Evolutionary conservation across 2,888 invertebrate species (phyloP).

Genomic region (Epinotia bilunana): DNA sequence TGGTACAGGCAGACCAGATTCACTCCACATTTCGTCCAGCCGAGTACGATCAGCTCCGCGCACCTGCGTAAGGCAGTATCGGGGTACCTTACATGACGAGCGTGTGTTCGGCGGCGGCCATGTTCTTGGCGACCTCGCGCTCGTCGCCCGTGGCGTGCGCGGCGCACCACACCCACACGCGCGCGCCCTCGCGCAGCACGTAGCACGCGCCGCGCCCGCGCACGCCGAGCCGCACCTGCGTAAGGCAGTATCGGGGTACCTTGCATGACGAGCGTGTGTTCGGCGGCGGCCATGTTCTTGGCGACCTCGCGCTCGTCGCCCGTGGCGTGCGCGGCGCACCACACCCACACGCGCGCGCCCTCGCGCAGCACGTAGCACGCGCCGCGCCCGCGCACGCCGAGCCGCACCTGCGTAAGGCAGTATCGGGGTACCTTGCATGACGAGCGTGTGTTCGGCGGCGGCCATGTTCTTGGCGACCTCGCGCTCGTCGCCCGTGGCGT

Average conservation of each 20-base stretch:
- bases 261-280: slow-evolving; percentile 90
- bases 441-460: slow-evolving; percentile 88
- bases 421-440: slow-evolving; percentile 87
- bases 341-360: slow-evolving; percentile 88
- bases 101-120: slow-evolving; percentile 89
- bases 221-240: slow-evolving; percentile 31
- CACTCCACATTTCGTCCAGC: too few species aligned
- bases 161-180: slow-evolving; percentile 95
- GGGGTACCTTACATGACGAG: slow-evolving; percentile 89
- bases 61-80: too few species aligned
- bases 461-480: slow-evolving; percentile 95
- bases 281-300: slow-evolving; percentile 90
- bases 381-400: slow-evolving; percentile 69
- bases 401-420: too few species aligned
- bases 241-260: slow-evolving; percentile 70
- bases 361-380: slow-evolving; percentile 91
- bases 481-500: slow-evolving; percentile 96
- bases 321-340: slow-evolving; percentile 96
- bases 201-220: slow-evolving; percentile 87
- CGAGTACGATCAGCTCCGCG: too few species aligned
- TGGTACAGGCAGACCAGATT: too few species aligned
- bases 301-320: slow-evolving; percentile 97
- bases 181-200: slow-evolving; percentile 87
- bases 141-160: slow-evolving; percentile 96
- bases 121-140: slow-evolving; percentile 94